Conservation (phyloP, 2,888 invertebrate genomes). For the Drosophila prolongata region DNA sequence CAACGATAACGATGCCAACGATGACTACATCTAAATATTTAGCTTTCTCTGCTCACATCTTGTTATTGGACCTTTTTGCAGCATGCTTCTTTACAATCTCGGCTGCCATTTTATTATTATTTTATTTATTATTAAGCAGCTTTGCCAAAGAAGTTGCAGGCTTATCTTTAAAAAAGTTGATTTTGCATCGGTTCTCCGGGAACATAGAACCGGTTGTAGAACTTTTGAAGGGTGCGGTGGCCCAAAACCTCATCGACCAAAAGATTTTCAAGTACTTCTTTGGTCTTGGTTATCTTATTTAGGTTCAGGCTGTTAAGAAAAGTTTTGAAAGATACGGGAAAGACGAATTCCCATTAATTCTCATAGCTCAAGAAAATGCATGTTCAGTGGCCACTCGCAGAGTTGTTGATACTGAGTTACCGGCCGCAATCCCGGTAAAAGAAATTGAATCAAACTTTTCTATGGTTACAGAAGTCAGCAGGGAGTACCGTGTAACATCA, state of each 20-base stretch:
- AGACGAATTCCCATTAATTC: conserved; percentile 33
- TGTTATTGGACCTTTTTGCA: not conserved
- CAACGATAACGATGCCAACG: no score
- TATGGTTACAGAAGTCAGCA: no score
- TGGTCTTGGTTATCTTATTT: not conserved
- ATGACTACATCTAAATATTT: no score
- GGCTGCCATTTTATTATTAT: conserved; percentile 2
- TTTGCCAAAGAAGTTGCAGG: not conserved
- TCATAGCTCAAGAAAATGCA: no score
- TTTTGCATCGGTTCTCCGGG: conserved; percentile 14
- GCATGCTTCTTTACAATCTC: conserved; percentile 21
- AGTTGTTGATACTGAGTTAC: no score
- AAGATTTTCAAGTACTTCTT: not conserved
- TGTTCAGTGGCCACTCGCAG: no score
- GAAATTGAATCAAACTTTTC: no score
- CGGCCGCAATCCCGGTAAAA: no score
- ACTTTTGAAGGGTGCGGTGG: conserved; percentile 25
- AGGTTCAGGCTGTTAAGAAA: conserved; percentile 34
- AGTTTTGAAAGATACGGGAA: conserved; percentile 48
- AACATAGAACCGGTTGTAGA: conserved; percentile 46
- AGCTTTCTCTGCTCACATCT: not conserved
- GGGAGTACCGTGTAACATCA: not conserved
- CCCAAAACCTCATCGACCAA: conserved; percentile 1
- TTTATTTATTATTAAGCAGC: no score
- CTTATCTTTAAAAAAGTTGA: conserved; percentile 6